phyloP scores from a whole-genome alignment of 2,113 vertebrate genomes.

The Aspiorhynchus laticeps region DNA sequence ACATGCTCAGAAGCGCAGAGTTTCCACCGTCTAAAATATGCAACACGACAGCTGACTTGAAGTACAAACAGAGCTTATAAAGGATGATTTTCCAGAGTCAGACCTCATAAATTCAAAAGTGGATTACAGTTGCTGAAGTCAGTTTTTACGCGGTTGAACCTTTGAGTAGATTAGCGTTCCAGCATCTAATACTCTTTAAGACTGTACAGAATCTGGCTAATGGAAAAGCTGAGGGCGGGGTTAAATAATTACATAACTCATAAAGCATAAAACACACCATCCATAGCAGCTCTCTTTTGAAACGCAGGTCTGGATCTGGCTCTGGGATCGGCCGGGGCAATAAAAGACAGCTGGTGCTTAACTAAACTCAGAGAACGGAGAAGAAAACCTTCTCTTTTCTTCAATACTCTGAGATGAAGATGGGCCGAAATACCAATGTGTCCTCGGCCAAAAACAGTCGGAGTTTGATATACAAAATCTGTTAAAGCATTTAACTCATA shows the following conservation, averaged over 20 bases:
- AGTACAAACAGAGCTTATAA: constrained; percentile 19
- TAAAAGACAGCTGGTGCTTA: constrained; percentile 50
- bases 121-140: constrained; percentile 49
- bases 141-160: constrained; percentile 29
- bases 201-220: constrained; percentile 39
- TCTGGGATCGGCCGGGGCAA: constrained; percentile 38
- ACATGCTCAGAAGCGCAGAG: background rate
- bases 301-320: constrained; percentile 42
- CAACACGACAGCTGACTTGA: background rate
- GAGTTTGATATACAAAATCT: constrained; percentile 2
- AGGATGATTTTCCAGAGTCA: constrained; percentile 10
- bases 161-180: constrained; percentile 37
- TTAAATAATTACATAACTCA: constrained; percentile 50
- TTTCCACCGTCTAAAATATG: constrained; percentile 15
- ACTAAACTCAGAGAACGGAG: constrained; percentile 31
- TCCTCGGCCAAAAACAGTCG: constrained; percentile 4
- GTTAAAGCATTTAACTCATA: background rate
- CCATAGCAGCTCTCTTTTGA: constrained; percentile 48
- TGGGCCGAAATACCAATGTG: constrained; percentile 20
- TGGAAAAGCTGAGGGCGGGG: constrained; percentile 43
- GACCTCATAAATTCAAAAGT: constrained; percentile 38
- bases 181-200: constrained; percentile 48
- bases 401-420: background rate
- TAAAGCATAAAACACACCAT: constrained; percentile 46
- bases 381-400: background rate